These are phyloP conservation scores for Scolopax rusticola DNA, from an alignment of 2,797 vertebrate species.

Conservation along the genomic window DNA sequence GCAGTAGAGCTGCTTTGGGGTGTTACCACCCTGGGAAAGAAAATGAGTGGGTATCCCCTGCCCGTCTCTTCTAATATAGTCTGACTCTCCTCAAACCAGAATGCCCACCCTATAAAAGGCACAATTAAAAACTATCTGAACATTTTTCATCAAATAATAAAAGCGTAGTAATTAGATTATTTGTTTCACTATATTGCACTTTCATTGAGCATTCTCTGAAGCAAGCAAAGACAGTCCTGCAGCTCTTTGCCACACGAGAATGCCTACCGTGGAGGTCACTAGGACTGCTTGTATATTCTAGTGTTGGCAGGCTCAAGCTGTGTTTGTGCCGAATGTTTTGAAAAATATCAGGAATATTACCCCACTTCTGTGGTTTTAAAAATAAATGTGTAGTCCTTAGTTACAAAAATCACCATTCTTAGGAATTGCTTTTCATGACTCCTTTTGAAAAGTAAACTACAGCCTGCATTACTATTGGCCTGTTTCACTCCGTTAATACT, in stretches of 20 bases:
- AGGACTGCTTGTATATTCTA: constrained; percentile 37
- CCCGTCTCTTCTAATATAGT: background rate
- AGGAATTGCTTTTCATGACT: background rate
- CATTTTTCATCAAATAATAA: background rate
- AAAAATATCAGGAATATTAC: constrained; percentile 15
- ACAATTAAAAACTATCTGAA: constrained; percentile 28
- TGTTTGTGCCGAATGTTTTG: constrained; percentile 23
- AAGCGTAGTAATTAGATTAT: background rate
- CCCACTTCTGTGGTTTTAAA: background rate
- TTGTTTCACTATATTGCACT: constrained; percentile 48
- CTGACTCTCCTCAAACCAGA: background rate
- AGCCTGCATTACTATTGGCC: background rate
- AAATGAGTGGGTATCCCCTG: background rate
- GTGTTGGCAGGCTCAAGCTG: background rate
- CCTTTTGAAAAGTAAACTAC: background rate
- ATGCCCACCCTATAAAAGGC: constrained; percentile 1
- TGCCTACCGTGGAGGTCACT: constrained; percentile 34
- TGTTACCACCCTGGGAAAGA: background rate
- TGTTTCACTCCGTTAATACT: constrained; percentile 15
- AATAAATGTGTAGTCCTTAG: constrained; percentile 2
- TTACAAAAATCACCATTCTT: constrained; percentile 4
- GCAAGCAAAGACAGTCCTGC: background rate
- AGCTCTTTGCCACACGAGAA: background rate
- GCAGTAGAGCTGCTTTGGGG: background rate
- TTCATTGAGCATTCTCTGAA: constrained; percentile 26